These are phyloP conservation scores for Florisuga fusca DNA, from an alignment of 2,797 vertebrate genomes.

Conservation along the genomic window DNA sequence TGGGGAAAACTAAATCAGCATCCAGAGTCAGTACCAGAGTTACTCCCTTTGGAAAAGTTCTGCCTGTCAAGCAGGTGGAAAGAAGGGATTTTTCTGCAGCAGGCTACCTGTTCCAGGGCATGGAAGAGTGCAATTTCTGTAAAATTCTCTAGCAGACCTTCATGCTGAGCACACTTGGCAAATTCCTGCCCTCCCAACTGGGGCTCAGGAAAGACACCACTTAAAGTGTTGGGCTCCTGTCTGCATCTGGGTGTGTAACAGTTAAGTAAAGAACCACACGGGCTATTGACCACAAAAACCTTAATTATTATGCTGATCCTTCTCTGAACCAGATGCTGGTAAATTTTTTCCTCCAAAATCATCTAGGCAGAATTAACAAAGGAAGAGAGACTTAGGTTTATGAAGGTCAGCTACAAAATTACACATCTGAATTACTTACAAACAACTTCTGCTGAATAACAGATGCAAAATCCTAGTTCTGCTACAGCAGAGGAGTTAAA, in stretches of 20 bases:
- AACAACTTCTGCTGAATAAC: constrained; percentile 26
- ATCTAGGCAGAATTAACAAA: neutral
- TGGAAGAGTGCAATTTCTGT: neutral
- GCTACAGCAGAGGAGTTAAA: neutral
- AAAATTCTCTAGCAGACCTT: neutral
- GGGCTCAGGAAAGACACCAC: neutral
- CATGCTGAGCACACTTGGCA: accelerated
- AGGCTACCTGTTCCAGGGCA: neutral
- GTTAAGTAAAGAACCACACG: neutral
- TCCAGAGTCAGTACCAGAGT: neutral
- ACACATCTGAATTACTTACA: constrained; percentile 1
- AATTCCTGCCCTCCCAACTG: neutral
- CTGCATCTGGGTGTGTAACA: neutral
- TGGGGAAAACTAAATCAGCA: neutral
- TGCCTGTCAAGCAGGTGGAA: neutral
- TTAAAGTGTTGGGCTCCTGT: neutral
- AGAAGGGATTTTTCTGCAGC: neutral
- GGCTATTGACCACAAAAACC: neutral
- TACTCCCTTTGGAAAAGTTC: neutral
- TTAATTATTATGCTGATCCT: constrained; percentile 2
- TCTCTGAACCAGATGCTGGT: neutral
- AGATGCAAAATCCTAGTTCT: constrained; percentile 10
- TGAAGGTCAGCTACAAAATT: constrained; percentile 26
- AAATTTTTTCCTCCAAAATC: neutral
- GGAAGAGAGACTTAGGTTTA: neutral